Base-by-base conservation (phyloP, 2,797 vertebrate species). In the Channallabes apus region DNA sequence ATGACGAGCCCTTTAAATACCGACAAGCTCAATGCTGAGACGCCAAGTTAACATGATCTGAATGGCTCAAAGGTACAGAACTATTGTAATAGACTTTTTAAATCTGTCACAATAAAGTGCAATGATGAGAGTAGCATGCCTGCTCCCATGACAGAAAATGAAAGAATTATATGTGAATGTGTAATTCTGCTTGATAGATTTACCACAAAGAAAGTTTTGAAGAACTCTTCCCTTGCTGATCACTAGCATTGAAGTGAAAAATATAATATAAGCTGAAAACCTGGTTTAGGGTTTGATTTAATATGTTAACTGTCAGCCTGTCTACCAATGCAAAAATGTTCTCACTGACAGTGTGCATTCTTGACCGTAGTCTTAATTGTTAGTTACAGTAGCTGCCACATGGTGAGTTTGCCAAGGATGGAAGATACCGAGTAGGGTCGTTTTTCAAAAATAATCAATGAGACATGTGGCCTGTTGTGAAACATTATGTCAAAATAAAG, bases 1-100 rank as follows among this genome's bases (percentile, higher is more conserved):
- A 75, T 83, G 77, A 84, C 86, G 88, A 89, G 89, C 86, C 85
- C 82, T 82, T 86, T 62, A 67, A 68, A 72, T 35, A 86, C 65
- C 82, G 79, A 81, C 65, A 80, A 76, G 75, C 56, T 27, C 22
- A n/a, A 82, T 61, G 5, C 59, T 29, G 27, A 56, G 65, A 65
- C 58, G 88, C 85, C 86, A 89, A 88, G 69, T 75, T 82, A 89
- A 29, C 51, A 75, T 29, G 72, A 75, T 56, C 72, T 75, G 46
- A 56, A 75, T 75, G 46, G 83, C 64, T 80, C 76, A 82, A 46
- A 56, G 46, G n/a, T 82, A 18, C n/a, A 56, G 24, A 2, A 8
- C 18, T 75, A 56, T 54, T 54, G n/a, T 29, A 54, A 27, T 75
- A 4, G 22, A 5, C 51, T 77, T 77, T 22, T 77, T 32, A 58